Percentiles rank a stretch among this genome's conserved stretches.
These are phyloP conservation scores for Phoebastria nigripes DNA, from an alignment of 2,797 vertebrate species.

Conservation along the genomic window DNA sequence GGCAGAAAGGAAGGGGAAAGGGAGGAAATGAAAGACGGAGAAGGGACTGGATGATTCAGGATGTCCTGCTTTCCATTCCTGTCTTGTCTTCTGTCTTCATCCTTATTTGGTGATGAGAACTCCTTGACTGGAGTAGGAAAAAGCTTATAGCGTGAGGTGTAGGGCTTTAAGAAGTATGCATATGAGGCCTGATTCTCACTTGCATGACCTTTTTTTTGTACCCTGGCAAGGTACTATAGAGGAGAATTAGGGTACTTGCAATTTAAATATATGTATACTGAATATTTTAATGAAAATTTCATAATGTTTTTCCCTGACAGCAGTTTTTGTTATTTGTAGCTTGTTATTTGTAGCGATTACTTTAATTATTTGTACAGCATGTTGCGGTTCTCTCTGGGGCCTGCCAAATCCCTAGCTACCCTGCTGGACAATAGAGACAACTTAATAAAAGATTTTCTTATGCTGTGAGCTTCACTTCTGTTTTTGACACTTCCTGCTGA, in stretches of 20 bases:
- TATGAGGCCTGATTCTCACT: background rate
- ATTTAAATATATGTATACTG: background rate
- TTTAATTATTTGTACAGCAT: background rate
- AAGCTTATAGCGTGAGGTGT: background rate
- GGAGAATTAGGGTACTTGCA: background rate
- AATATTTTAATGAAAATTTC: background rate
- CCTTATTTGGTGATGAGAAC: slow-evolving; percentile 11
- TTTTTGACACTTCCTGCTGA: background rate
- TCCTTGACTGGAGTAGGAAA: background rate
- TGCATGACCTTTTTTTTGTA: background rate
- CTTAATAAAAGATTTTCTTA: background rate
- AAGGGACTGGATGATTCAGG: background rate
- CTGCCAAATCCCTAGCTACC: background rate
- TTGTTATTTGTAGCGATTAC: background rate
- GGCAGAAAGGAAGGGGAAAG: slow-evolving; percentile 11
- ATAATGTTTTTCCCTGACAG: background rate
- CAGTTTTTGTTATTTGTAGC: background rate
- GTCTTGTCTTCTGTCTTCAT: background rate
- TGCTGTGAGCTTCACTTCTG: slow-evolving; percentile 6
- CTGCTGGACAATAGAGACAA: background rate
- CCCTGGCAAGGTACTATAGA: background rate
- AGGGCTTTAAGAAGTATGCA: background rate
- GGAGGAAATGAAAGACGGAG: slow-evolving; percentile 12
- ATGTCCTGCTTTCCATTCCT: slow-evolving; percentile 15
- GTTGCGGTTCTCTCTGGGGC: background rate